phyloP scores from a whole-genome alignment of 2,888 invertebrate genomes.

The Acronicta aceris region DNA sequence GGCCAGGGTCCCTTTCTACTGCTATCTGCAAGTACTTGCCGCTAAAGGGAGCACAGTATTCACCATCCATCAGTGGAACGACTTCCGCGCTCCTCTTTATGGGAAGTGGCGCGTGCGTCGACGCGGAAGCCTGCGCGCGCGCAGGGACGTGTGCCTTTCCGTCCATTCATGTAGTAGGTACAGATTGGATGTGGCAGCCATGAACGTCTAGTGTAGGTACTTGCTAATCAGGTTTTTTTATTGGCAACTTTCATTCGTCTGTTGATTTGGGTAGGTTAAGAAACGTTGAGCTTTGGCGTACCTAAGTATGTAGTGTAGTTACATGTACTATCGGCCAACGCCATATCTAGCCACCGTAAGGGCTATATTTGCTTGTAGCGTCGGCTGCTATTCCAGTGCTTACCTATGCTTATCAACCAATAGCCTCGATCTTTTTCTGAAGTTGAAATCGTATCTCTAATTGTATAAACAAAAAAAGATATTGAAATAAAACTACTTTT shows the following conservation, averaged over 20 bases:
- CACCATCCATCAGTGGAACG: constrained; percentile 48
- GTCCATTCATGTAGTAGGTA: constrained; percentile 24
- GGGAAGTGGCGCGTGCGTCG: constrained; percentile 64
- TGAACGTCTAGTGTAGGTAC: constrained; percentile 6
- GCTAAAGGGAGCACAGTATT: constrained; percentile 46
- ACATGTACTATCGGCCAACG: too few relatives aligned
- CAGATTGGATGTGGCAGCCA: constrained; percentile 40
- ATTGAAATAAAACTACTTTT: too few relatives aligned
- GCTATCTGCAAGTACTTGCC: constrained; percentile 33
- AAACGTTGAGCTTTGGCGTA: too few relatives aligned
- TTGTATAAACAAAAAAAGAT: too few relatives aligned
- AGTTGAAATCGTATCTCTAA: too few relatives aligned
- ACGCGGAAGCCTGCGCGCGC: constrained; percentile 49
- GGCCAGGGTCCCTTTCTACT: constrained; percentile 37
- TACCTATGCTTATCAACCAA: too few relatives aligned
- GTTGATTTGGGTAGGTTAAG: too few relatives aligned
- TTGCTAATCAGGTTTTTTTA: constrained; percentile 11
- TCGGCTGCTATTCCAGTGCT: too few relatives aligned
- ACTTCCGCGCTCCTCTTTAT: constrained; percentile 64
- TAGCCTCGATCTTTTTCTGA: too few relatives aligned
- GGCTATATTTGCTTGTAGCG: too few relatives aligned
- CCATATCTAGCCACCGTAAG: too few relatives aligned
- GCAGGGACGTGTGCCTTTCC: constrained; percentile 49
- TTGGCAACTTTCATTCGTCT: constrained; percentile 22
- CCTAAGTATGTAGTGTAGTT: too few relatives aligned